Conservation (phyloP, 64 coral and sea anemone species). For the Cladopsammia gracilis region DNA sequence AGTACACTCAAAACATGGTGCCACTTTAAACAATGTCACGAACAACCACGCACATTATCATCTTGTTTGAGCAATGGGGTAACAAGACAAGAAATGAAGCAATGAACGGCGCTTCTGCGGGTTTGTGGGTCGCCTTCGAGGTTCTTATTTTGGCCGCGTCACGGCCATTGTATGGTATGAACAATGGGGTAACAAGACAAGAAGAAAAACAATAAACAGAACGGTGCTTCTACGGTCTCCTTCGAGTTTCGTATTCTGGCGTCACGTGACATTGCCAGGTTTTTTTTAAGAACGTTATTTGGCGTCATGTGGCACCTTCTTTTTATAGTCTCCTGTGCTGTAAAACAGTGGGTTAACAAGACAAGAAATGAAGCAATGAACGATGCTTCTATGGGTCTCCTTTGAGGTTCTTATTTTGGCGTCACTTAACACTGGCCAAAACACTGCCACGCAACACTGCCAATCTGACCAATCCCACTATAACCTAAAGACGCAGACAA, state of each 20-base stretch:
- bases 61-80: background rate
- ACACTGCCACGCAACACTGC: too few relatives aligned
- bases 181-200: background rate
- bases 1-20: background rate
- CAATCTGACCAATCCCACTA: too few relatives aligned
- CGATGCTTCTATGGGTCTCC: too few relatives aligned
- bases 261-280: background rate
- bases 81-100: background rate
- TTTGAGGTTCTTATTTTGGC: too few relatives aligned
- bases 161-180: background rate
- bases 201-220: background rate
- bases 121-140: too few relatives aligned
- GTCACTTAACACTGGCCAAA: too few relatives aligned
- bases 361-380: background rate
- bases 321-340: background rate
- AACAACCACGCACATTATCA: conserved; percentile 52
- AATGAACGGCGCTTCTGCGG: background rate
- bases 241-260: too few relatives aligned
- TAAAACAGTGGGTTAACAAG: background rate
- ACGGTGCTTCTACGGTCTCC: too few relatives aligned
- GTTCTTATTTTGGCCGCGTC: too few relatives aligned
- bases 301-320: too few relatives aligned
- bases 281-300: too few relatives aligned
- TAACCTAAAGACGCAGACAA: too few relatives aligned
- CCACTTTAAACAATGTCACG: background rate